phyloP scores from a whole-genome alignment of 2,797 vertebrate species.

The Nothura maculosa region DNA sequence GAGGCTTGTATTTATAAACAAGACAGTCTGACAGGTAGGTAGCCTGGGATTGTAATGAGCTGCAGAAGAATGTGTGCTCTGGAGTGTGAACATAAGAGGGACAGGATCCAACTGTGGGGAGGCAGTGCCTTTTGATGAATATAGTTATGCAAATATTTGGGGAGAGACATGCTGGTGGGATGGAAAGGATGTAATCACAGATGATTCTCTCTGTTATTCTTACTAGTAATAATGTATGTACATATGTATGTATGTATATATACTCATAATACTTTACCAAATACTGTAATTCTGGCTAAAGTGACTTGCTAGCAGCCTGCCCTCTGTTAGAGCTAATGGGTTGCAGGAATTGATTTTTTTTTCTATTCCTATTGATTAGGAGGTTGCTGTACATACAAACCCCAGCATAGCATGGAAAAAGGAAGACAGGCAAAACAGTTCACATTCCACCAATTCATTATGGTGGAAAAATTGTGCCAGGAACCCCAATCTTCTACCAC shows the following conservation, averaged over 20 bases:
- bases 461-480: not conserved
- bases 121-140: not conserved
- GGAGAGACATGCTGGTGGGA: not conserved
- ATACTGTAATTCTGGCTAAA: constrained; percentile 34
- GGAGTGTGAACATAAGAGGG: not conserved
- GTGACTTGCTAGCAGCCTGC: constrained; percentile 61
- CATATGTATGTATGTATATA: not conserved
- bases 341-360: constrained; percentile 72
- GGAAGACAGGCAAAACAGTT: constrained; percentile 47
- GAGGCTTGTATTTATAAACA: not conserved
- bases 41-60: not conserved
- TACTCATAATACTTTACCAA: constrained; percentile 13
- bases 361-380: constrained; percentile 70
- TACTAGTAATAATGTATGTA: not conserved
- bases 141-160: not conserved
- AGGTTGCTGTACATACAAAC: constrained; percentile 61
- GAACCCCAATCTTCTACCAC: not conserved
- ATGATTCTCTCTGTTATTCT: not conserved
- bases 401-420: constrained; percentile 62
- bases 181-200: not conserved
- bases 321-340: constrained; percentile 74
- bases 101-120: not conserved
- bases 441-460: constrained; percentile 15
- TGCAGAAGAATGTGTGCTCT: not conserved
- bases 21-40: not conserved